Evolutionary conservation across 2,888 invertebrate species (phyloP), one percentile per base, ranked within the genome.

Genomic region (Ennomos erosarius): DNA sequence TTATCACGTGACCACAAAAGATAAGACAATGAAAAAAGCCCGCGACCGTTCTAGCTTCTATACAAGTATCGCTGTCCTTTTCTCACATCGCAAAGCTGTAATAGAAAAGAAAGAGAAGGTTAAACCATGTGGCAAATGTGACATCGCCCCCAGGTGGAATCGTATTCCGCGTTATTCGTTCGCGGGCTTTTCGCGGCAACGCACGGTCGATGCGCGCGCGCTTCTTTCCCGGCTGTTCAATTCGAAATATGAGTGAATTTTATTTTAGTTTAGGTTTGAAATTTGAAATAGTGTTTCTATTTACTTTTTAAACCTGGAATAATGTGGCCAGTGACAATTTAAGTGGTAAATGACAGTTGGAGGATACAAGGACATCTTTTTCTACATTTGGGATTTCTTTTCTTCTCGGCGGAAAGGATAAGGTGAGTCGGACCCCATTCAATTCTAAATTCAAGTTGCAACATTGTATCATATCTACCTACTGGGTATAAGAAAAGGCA

Each of bases 111-210:
- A 60, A 60, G 82, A 74, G 85, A 86, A 43, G 68, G 58, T 58
- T 43, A 44, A 71, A 69, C 72, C 76, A 82, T 75, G 81, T 81
- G 78, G 76, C 82, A 78, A 85, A 84, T 81, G 84, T 84, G 83
- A 84, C 78, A 76, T 74, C 68, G 81, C 75, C 84, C 85, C 85
- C 90, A 90, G 89, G 90, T 90, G 85, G 80, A 78, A 74, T 79
- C 73, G 68, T 77, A 76, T 77, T 77, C 74, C 73, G 82, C 81
- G 76, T 81, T 89, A 91, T 88, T 91, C 88, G 84, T 85, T 86
- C 84, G 85, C 86, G 81, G 82, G 84, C 90, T 85, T 87, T 85
- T 81, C 88, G 90, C 91, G 89, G 85, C 88, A 85, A 87, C 82
- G 85, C 85, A 90, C 91, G 88, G 76, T 72, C 73, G 76, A 70